These are phyloP conservation scores for Chaenodraco wilsoni DNA, from an alignment of 2,797 vertebrate species.

Conservation along the genomic window DNA sequence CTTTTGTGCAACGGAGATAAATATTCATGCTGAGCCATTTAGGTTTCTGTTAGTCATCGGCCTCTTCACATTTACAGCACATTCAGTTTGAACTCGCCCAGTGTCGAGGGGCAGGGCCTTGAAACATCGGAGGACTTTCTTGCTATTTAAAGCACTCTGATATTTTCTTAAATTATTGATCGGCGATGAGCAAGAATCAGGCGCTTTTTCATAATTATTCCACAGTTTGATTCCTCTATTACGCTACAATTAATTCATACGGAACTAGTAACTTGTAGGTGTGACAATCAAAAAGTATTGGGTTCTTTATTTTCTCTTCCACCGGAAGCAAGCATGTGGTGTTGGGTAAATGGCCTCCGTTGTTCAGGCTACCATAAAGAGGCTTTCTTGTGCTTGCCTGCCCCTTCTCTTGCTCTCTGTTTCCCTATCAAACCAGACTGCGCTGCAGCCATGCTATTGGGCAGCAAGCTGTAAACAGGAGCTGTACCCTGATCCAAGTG, in stretches of 20 bases:
- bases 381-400: conserved; percentile 75
- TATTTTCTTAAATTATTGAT: conserved; percentile 68
- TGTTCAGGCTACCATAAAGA: conserved; percentile 78
- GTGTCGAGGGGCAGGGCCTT: conserved; percentile 38
- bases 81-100: conserved; percentile 50
- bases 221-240: conserved; percentile 42
- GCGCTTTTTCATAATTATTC: conserved; percentile 65
- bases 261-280: conserved; percentile 37
- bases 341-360: conserved; percentile 78
- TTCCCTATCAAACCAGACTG: conserved; percentile 55
- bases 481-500: conserved; percentile 71
- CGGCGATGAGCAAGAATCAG: conserved; percentile 42
- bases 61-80: conserved; percentile 21
- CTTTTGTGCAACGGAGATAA: conserved; percentile 30
- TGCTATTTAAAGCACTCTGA: conserved; percentile 40
- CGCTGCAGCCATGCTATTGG: conserved; percentile 67
- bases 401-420: conserved; percentile 48
- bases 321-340: conserved; percentile 69
- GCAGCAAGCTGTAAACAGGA: conserved; percentile 72
- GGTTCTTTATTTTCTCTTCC: conserved; percentile 50
- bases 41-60: conserved; percentile 26
- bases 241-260: conserved; percentile 40
- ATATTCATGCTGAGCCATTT: conserved; percentile 22
- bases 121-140: conserved; percentile 43
- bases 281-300: conserved; percentile 44